These are phyloP conservation scores for Pangasius sanitwongsei DNA, from an alignment of 2,797 vertebrate genomes.

Conservation along the genomic window DNA sequence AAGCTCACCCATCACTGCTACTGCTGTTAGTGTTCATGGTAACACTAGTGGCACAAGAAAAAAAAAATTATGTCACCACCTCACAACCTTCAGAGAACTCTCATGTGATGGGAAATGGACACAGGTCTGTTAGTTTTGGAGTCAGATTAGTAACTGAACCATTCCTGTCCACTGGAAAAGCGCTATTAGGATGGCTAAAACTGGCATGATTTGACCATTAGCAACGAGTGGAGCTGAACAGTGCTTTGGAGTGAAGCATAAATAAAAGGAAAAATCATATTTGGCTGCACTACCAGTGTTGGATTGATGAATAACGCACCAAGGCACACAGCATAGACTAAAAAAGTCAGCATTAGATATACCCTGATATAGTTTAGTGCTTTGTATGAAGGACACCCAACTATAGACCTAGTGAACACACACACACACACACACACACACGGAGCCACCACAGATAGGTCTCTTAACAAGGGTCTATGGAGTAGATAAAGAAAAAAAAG, in stretches of 20 bases:
- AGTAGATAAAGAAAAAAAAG: background rate
- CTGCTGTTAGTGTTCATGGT: background rate
- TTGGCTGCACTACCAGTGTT: background rate
- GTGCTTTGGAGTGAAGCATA: background rate
- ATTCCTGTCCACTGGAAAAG: background rate
- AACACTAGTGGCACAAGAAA: background rate
- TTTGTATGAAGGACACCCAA: background rate
- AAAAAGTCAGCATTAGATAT: background rate
- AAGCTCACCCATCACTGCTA: background rate
- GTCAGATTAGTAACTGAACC: background rate
- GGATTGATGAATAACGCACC: background rate
- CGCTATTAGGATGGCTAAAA: background rate
- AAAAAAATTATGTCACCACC: background rate
- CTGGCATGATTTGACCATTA: background rate
- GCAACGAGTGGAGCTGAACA: too few species aligned
- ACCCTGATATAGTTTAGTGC: background rate
- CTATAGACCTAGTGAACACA: background rate
- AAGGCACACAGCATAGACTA: background rate
- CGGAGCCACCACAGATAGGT: background rate
- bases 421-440: background rate
- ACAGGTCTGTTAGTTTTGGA: background rate
- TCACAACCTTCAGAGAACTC: background rate
- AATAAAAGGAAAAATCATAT: background rate
- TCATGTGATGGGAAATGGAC: background rate
- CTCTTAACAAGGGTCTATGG: background rate